phyloP scores from a whole-genome alignment of 2,888 invertebrate genomes.

The Cheilosia soror region DNA sequence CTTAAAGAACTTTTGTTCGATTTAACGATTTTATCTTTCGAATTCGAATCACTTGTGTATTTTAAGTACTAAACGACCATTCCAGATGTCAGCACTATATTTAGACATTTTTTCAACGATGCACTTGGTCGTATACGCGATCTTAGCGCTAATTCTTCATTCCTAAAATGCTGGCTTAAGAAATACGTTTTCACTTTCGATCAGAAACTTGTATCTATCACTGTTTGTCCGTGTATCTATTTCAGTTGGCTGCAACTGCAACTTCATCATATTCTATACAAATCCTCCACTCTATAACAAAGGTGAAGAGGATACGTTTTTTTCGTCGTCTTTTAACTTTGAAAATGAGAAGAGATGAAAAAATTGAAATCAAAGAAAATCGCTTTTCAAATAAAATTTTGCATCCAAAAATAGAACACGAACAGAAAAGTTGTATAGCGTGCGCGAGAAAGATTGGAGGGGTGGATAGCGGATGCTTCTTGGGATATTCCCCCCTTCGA shows the following conservation, averaged over 20 bases:
- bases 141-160: constrained; percentile 33
- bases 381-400: constrained; percentile 69
- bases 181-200: constrained; percentile 59
- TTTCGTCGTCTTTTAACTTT: constrained; percentile 47
- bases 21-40: constrained; percentile 26
- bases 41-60: constrained; percentile 41
- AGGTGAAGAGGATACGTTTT: constrained; percentile 46
- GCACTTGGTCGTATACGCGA: constrained; percentile 71
- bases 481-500: constrained; percentile 51
- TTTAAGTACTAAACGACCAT: constrained; percentile 60
- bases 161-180: neutral
- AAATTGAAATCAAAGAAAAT: constrained; percentile 68
- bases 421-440: constrained; percentile 41
- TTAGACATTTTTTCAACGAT: constrained; percentile 54
- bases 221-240: constrained; percentile 27
- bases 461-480: constrained; percentile 16
- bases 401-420: constrained; percentile 75
- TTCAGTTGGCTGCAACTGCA: constrained; percentile 49
- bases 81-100: constrained; percentile 74
- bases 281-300: constrained; percentile 17
- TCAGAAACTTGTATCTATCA: constrained; percentile 7
- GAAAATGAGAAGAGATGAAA: constrained; percentile 55
- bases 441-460: constrained; percentile 51
- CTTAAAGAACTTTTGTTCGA: constrained; percentile 5
- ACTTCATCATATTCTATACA: constrained; percentile 19